These are phyloP conservation scores for Miniopterus natalensis DNA, from an alignment of 2,113 vertebrate genomes.

Conservation along the genomic window DNA sequence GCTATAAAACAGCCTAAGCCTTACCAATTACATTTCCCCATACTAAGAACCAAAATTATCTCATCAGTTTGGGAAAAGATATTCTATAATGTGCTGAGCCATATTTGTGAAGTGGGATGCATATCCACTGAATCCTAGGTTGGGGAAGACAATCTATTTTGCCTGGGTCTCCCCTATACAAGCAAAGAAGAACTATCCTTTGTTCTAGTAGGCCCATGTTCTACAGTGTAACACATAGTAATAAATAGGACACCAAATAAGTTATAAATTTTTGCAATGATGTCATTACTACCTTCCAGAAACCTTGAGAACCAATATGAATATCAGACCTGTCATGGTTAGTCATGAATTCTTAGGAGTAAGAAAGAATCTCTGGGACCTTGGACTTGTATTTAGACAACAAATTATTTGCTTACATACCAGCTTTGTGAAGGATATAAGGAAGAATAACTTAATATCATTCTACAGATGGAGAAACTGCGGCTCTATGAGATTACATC, in stretches of 20 bases:
- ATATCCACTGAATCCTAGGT: not conserved
- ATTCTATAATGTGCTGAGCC: not conserved
- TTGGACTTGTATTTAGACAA: not conserved
- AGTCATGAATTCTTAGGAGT: not conserved
- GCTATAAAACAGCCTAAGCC: not conserved
- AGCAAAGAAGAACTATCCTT: not conserved
- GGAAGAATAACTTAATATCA: not conserved
- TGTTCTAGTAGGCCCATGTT: not conserved
- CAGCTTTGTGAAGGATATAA: not conserved
- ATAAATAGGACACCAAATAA: not conserved
- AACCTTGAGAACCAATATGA: not conserved
- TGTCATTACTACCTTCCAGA: not conserved
- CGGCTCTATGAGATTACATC: not conserved
- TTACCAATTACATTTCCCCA: not conserved
- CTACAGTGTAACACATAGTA: not conserved
- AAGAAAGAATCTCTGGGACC: not conserved
- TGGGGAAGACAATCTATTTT: not conserved
- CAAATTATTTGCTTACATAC: not conserved
- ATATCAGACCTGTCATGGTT: not conserved
- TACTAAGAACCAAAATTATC: not conserved
- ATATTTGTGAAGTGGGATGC: not conserved
- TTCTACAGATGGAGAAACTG: not conserved
- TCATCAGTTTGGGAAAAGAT: not conserved
- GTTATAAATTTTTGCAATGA: not conserved
- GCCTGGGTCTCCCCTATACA: not conserved